Base-by-base conservation (phyloP, 2,888 invertebrate species). In the Pachymerium ferrugineum region DNA sequence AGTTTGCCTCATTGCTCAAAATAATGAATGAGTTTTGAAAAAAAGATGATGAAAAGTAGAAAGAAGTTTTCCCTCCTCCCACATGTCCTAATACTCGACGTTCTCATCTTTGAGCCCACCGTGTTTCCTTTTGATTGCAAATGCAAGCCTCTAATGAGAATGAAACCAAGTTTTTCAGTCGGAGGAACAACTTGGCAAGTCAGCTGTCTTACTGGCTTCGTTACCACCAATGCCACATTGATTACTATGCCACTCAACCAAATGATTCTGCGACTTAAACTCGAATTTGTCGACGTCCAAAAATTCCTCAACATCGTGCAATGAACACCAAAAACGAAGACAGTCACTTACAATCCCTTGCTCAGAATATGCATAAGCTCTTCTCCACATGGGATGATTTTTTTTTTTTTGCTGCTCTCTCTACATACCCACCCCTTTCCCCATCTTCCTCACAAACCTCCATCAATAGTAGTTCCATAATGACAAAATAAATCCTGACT, bases 401-500 rank as follows among this genome's bases (percentile, higher is more conserved):
- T 54, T 54, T 16, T n/a, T n/a, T n/a, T n/a, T n/a, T n/a, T n/a
- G n/a, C n/a, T n/a, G n/a, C 19, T 19, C 47, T 54, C 47, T 22
- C 47, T 10, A 12, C 47, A 1, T 19, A 47, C 10, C 47, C 47
- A 16, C 19, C n/a, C 47, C 47, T 47, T 6, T 47, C n/a, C 16
- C 19, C 47, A 19, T n/a, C n/a, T n/a, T 54, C 47, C 22, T 22
- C 47, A 10, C 47, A 54, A 54, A 54, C 19, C 47, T 54, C 47
- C 47, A 54, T 54, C 47, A 54, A 54, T 54, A 54, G 47, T 54
- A 54, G 22, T 54, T 54, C 47, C 47, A 54, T 54, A 54, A 54
- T 54, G 47, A 54, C 47, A 54, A 54, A 54, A 54, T 54, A 54
- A 54, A 54, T 54, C 47, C 47, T 54, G 47, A 54, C 47, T 54